These are phyloP conservation scores for Sebastolobus altivelis DNA, from an alignment of 2,797 vertebrate genomes.

Conservation along the genomic window DNA sequence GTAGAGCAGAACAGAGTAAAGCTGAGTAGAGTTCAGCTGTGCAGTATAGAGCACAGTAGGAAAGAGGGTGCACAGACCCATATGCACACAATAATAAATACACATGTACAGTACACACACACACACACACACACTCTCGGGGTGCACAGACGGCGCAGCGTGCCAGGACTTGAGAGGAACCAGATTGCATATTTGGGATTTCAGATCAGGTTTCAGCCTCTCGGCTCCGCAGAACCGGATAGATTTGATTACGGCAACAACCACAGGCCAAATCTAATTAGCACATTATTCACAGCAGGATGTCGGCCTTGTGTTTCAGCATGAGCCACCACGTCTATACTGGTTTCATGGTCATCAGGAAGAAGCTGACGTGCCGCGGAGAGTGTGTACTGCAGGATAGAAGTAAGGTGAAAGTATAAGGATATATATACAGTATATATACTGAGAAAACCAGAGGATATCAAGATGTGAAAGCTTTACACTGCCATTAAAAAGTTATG, in stretches of 20 bases:
- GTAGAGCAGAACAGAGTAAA: background rate
- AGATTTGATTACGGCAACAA: conserved; percentile 78
- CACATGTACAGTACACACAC: background rate
- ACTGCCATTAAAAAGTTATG: background rate
- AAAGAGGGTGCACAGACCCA: conserved; percentile 15
- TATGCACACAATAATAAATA: conserved; percentile 17
- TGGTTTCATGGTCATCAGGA: conserved; percentile 41
- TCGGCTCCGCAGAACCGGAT: conserved; percentile 68
- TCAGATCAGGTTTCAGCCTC: conserved; percentile 69
- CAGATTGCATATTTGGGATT: conserved; percentile 75
- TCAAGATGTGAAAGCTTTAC: background rate
- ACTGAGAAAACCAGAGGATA: background rate
- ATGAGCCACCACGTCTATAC: conserved; percentile 36
- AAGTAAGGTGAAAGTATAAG: conserved; percentile 7
- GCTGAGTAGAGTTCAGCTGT: background rate
- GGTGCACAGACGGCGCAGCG: conserved; percentile 42
- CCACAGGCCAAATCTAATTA: conserved; percentile 79
- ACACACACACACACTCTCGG: conserved; percentile 14
- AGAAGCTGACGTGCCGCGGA: conserved; percentile 8
- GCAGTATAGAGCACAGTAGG: background rate
- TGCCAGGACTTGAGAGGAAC: conserved; percentile 70
- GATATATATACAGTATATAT: background rate
- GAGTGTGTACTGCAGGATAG: conserved; percentile 20
- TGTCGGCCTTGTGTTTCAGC: conserved; percentile 67
- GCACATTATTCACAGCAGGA: conserved; percentile 78